Conservation (phyloP, 1,140 invertebrate species). For the Brachionus angularis region DNA sequence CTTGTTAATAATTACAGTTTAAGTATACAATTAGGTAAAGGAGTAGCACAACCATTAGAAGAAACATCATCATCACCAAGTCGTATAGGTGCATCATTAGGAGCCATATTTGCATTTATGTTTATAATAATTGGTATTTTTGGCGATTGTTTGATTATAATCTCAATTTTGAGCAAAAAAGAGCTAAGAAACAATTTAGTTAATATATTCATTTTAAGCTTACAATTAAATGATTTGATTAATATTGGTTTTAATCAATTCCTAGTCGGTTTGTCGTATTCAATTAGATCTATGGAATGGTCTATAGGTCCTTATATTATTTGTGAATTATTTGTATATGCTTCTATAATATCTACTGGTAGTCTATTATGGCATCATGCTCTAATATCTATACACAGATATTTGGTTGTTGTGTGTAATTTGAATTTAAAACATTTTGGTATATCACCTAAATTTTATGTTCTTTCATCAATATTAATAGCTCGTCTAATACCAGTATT, state of each 20-base stretch:
- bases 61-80: background rate
- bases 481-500: conserved; percentile 53
- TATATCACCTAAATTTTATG: conserved; percentile 54
- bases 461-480: conserved; percentile 51
- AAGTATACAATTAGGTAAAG: too few species aligned
- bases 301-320: background rate
- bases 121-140: conserved; percentile 35
- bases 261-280: conserved; percentile 54
- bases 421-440: conserved; percentile 51
- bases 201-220: conserved; percentile 44
- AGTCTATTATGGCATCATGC: conserved; percentile 56
- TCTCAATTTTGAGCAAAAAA: conserved; percentile 6
- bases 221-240: conserved; percentile 57
- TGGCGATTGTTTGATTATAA: conserved; percentile 27
- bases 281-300: conserved; percentile 47
- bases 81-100: conserved; percentile 20
- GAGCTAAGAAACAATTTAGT: conserved; percentile 25
- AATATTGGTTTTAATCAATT: conserved; percentile 55
- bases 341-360: conserved; percentile 45
- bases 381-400: conserved; percentile 56
- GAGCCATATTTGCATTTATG: conserved; percentile 27
- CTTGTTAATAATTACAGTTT: too few species aligned
- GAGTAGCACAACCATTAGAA: background rate
- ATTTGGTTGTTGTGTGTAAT: conserved; percentile 56
- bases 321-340: conserved; percentile 41